Base-by-base conservation (phyloP, 2,797 vertebrate species). In the Hirundo rustica region DNA sequence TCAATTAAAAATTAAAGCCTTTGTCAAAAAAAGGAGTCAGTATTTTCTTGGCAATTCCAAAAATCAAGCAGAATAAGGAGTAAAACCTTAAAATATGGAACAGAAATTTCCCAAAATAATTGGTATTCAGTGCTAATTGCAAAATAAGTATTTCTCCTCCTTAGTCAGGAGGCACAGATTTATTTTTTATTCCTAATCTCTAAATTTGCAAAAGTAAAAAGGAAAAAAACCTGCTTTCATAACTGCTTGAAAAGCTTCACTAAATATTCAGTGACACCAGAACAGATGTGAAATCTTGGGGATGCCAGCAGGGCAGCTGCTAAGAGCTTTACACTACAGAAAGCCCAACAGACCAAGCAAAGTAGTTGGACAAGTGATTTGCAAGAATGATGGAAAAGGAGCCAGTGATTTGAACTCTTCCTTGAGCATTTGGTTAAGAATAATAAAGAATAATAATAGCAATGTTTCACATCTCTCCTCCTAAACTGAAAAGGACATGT, bases 111-210 rank as follows among this genome's bases (percentile, higher is more conserved):
- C 71, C 16, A 67, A 47, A 80, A 54, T 21, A 75, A 21, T 65
- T 5, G 0, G 0, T 16, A 76, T 58, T 62, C n/a, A 36, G 6
- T 15, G 3, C 2, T 34, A 74, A 42, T 65, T 72, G 6, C 3
- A 61, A 90, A 83, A 60, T 30, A 51, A 77, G 36, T 67, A 66
- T 66, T 76, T 79, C 4, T 87, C 16, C 19, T 84, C 4, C 42
- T 60, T 45, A 60, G 44, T 53, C 14, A 38, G 19, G 5, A 83
- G 2, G 21, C 9, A 72, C 2, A 53, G 16, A 30, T 19, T 38
- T 38, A 38, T 38, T 38, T 38, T 38, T 53, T 79, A 29, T 34
- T 55, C 6, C 4, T 79, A 38, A 55, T 72, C 87, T 82, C 21
- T 65, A 42, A 54, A 77, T 57, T 61, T 57, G 1, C 68, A 62